phyloP scores from a whole-genome alignment of 1,140 invertebrate species.

The Trichonephila inaurata region DNA sequence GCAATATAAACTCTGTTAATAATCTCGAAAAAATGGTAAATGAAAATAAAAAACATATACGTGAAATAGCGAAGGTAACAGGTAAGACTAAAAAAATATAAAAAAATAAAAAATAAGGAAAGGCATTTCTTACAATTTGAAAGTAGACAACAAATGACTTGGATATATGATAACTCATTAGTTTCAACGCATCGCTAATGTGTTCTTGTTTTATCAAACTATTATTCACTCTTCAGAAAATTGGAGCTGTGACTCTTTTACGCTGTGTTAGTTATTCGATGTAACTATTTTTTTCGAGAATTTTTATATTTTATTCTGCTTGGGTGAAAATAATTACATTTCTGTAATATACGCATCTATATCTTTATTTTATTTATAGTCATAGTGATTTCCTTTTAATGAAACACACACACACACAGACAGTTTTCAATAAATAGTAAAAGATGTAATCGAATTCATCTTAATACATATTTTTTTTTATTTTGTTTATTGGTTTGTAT shows the following conservation, averaged over 20 bases:
- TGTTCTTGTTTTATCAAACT: neutral
- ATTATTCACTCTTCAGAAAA: neutral
- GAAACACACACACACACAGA: too few relatives aligned
- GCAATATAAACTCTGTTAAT: slow-evolving; percentile 54
- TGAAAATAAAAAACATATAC: neutral
- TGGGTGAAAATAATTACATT: neutral
- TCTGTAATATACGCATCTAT: neutral
- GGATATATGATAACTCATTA: slow-evolving; percentile 33
- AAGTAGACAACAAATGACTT: neutral
- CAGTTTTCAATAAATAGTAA: neutral
- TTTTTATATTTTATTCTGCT: neutral
- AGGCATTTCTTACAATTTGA: slow-evolving; percentile 15
- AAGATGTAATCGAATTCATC: neutral
- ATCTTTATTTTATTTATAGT: neutral
- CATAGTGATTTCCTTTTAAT: neutral
- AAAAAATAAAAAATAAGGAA: neutral
- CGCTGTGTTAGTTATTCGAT: neutral
- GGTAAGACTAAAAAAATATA: neutral
- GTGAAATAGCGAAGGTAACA: neutral
- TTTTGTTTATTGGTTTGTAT: neutral
- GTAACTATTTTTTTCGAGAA: neutral
- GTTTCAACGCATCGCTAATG: neutral
- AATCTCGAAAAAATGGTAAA: neutral
- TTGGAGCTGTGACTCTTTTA: neutral
- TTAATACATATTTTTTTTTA: neutral